These are phyloP conservation scores for Neocrepidodera transversa DNA, from an alignment of 2,888 invertebrate genomes.

Conservation along the genomic window DNA sequence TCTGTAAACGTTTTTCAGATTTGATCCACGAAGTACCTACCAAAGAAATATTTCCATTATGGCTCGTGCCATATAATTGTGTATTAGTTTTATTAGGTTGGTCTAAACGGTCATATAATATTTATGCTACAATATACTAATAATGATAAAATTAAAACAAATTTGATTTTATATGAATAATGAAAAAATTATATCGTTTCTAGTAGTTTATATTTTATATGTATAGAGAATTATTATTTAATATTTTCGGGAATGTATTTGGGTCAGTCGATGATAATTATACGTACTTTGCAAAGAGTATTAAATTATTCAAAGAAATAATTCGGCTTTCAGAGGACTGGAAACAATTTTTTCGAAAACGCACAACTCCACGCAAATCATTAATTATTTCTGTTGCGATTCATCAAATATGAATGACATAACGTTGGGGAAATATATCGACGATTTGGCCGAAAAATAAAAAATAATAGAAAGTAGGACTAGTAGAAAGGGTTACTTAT, in stretches of 20 bases:
- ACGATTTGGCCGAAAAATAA: not conserved
- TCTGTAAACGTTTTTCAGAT: too few species aligned
- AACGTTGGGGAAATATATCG: not conserved
- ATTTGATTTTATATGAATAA: too few species aligned
- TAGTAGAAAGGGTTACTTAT: too few species aligned
- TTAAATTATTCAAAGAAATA: not conserved
- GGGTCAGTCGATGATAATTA: slow-evolving; percentile 1
- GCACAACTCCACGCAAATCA: slow-evolving; percentile 23
- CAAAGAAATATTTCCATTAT: too few species aligned
- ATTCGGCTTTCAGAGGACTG: not conserved
- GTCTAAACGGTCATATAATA: too few species aligned
- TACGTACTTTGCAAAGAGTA: not conserved
- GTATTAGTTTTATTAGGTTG: too few species aligned
- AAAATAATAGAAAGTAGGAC: not conserved
- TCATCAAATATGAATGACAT: slow-evolving; percentile 8
- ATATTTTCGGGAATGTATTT: not conserved
- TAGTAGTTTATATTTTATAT: too few species aligned
- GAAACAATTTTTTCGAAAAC: slow-evolving; percentile 21
- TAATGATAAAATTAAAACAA: too few species aligned
- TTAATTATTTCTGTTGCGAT: slow-evolving; percentile 10
- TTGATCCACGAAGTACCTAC: too few species aligned
- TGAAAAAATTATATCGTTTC: too few species aligned
- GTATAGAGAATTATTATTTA: not conserved
- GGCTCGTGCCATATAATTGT: too few species aligned
- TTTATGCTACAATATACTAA: too few species aligned